Percentiles rank a stretch among this genome's conserved stretches.
Conservation (phyloP, 2,888 invertebrate genomes). For the Ferdinandea cuprea region DNA sequence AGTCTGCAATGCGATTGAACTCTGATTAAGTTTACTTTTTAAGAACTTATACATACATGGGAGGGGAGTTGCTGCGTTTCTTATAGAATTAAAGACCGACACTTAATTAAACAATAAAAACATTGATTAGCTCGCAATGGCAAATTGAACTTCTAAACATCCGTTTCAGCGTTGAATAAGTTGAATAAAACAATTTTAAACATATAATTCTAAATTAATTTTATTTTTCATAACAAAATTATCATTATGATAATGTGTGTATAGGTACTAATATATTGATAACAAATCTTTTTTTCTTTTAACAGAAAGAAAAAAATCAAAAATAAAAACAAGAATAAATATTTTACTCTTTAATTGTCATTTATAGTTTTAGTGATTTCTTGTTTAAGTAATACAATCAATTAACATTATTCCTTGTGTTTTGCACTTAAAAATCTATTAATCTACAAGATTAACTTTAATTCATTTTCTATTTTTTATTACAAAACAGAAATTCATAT, state of each 20-base stretch:
- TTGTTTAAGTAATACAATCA: conserved; percentile 37
- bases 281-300: conserved; percentile 55
- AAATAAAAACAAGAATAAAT: conserved; percentile 44
- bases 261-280: conserved; percentile 57
- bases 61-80: too few species aligned
- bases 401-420: conserved; percentile 55
- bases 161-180: too few species aligned
- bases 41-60: too few species aligned
- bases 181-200: neutral
- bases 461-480: conserved; percentile 65
- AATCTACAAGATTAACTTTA: conserved; percentile 73
- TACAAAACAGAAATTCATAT: conserved; percentile 61
- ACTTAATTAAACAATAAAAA: too few species aligned
- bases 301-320: conserved; percentile 46
- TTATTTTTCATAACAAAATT: conserved; percentile 66
- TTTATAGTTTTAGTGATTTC: neutral
- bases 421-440: conserved; percentile 65
- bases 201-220: conserved; percentile 20
- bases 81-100: too few species aligned
- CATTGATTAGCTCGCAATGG: too few species aligned
- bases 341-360: conserved; percentile 31
- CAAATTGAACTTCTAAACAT: too few species aligned
- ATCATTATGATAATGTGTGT: conserved; percentile 69
- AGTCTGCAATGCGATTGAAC: too few species aligned
- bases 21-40: too few species aligned